Evolutionary conservation across 37 sponge, comb jelly and placozoan species (phyloP), one percentile per base, ranked within the genome.

Genomic region (Aplysina aerophoba): DNA sequence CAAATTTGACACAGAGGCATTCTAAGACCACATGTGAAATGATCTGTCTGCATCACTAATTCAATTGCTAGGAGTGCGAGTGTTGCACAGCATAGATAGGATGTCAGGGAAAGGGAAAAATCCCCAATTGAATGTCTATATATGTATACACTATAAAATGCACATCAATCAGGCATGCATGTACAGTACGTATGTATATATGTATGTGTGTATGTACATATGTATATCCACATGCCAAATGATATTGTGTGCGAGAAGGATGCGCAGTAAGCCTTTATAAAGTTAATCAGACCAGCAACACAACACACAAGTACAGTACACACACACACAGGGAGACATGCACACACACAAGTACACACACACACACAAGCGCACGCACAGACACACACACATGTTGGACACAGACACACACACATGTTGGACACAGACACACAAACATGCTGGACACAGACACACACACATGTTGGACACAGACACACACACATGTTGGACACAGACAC

Each of bases 351-450:
- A 22, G 73, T 34, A 71, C 27, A 24, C 58, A 84, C 74, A 24
- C 73, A 15, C 74, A 84, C 73, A 71, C 74, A 84, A 59, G 24
- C 53, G 72, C 85, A 69, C 74, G 72, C 85, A 84, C 58, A 84
- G 34, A 72, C 72, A 84, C 85, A 72, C 74, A 84, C 74, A 50
- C 58, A 71, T 59, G 39, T n/a, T n/a, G n/a, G 34, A 81, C 62
- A 11, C 62, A 81, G 14, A 81, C 60, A 57, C 62, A 81, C 82
- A 81, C 62, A 56, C 82, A 56, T n/a, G n/a, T n/a, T n/a, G n/a
- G n/a, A n/a, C n/a, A n/a, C n/a, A n/a, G n/a, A n/a, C n/a, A n/a
- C n/a, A n/a, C n/a, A n/a, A n/a, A n/a, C n/a, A n/a, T n/a, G n/a
- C n/a, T n/a, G n/a, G n/a, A n/a, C 50, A 44, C 50, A 44, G 6